Percentiles rank a stretch among this genome's conserved stretches.
Evolutionary conservation across 2,888 invertebrate genomes (phyloP).

Genomic region (Brachynemurus nebulosus): DNA sequence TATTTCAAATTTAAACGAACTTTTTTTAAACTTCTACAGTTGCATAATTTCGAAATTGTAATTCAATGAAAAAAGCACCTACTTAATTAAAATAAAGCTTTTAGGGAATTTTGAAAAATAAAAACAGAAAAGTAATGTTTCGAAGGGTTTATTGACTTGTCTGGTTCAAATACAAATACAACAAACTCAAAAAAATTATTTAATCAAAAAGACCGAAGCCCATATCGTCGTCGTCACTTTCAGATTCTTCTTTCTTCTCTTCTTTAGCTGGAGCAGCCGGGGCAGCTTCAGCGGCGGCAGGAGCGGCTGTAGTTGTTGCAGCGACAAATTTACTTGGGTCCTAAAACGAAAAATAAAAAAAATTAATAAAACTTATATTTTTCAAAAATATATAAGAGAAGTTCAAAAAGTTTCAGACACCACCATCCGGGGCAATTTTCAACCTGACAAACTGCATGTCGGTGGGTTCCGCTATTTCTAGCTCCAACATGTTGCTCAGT

Average conservation of each 20-base stretch:
- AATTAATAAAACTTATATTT: slow-evolving; percentile 8
- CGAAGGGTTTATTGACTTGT: slow-evolving; percentile 6
- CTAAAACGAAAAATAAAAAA: slow-evolving; percentile 32
- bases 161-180: slow-evolving; percentile 3
- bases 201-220: slow-evolving; percentile 93
- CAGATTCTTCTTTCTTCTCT: slow-evolving; percentile 68
- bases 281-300: slow-evolving; percentile 46
- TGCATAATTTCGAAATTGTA: no score
- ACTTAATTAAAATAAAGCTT: no score
- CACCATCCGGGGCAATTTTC: slow-evolving; percentile 8
- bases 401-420: not conserved
- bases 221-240: slow-evolving; percentile 89
- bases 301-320: slow-evolving; percentile 43
- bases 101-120: not conserved
- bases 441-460: slow-evolving; percentile 19
- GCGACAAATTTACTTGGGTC: slow-evolving; percentile 92
- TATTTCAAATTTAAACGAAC: no score
- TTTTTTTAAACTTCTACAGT: no score
- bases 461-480: slow-evolving; percentile 36
- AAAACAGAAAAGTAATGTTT: not conserved
- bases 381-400: slow-evolving; percentile 5
- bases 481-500: slow-evolving; percentile 25
- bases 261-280: slow-evolving; percentile 56
- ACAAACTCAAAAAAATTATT: slow-evolving; percentile 19
- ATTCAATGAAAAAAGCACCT: no score